These are phyloP conservation scores for Apotomis betuletana DNA, from an alignment of 2,888 invertebrate species.

Conservation along the genomic window DNA sequence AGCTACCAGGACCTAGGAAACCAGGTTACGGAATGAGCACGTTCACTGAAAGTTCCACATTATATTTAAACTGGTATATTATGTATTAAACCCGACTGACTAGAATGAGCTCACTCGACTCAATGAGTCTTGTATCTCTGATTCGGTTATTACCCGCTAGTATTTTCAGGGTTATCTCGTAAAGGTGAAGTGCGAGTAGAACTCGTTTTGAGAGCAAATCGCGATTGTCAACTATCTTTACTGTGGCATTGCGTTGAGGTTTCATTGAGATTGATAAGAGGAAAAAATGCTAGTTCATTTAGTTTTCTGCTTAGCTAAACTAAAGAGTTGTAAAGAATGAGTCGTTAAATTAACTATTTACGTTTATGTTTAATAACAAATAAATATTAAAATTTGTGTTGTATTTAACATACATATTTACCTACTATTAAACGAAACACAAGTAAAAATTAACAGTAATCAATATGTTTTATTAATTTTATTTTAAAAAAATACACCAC, in stretches of 20 bases:
- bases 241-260: not conserved
- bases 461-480: too few relatives aligned
- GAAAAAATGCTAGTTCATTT: not conserved
- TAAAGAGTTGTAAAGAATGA: too few relatives aligned
- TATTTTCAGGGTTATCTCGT: constrained; percentile 44
- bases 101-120: constrained; percentile 8
- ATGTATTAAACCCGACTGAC: constrained; percentile 3
- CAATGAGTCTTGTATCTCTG: constrained; percentile 23
- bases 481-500: too few relatives aligned
- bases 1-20: constrained; percentile 84
- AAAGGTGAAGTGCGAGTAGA: constrained; percentile 41
- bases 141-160: constrained; percentile 28
- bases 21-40: constrained; percentile 8
- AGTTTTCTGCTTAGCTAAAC: not conserved
- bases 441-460: too few relatives aligned
- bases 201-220: constrained; percentile 16
- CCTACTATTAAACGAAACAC: too few relatives aligned
- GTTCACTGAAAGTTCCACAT: not conserved
- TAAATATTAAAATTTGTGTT: too few relatives aligned
- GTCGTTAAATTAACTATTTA: too few relatives aligned
- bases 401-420: too few relatives aligned
- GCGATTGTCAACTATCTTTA: not conserved
- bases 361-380: too few relatives aligned
- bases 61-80: not conserved
- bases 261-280: not conserved